A percentile compares a stretch with the other conserved stretches of the same genome.
phyloP scores from a whole-genome alignment of 2,888 invertebrate species.

The Eudemis profundana region DNA sequence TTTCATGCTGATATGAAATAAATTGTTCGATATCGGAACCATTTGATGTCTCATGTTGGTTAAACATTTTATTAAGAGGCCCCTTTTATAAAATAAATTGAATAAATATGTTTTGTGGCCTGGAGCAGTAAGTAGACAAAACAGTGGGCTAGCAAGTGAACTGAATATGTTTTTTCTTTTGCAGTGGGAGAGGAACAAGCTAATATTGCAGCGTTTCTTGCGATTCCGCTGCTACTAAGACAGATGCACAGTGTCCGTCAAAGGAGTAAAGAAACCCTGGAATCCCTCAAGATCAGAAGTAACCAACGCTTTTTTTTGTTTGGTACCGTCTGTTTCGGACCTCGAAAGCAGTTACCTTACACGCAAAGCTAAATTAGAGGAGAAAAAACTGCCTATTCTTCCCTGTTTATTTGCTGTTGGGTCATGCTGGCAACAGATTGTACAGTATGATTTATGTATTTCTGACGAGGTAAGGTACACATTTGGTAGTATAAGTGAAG shows the following conservation, averaged over 20 bases:
- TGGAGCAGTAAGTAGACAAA: too few relatives aligned
- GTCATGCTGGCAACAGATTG: slow-evolving; percentile 10
- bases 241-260: slow-evolving; percentile 23
- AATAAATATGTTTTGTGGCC: too few relatives aligned
- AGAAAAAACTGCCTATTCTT: slow-evolving; percentile 13
- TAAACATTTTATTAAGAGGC: too few relatives aligned
- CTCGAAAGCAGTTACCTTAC: not conserved
- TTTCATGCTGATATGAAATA: too few relatives aligned
- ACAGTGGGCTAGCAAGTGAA: too few relatives aligned
- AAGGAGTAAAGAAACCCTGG: slow-evolving; percentile 14
- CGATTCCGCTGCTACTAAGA: slow-evolving; percentile 23
- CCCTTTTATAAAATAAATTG: too few relatives aligned
- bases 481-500: slow-evolving; percentile 7
- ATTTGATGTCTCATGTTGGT: too few relatives aligned
- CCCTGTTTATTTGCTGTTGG: slow-evolving; percentile 9
- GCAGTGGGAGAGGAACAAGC: slow-evolving; percentile 24
- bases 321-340: slow-evolving; percentile 17
- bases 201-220: slow-evolving; percentile 11
- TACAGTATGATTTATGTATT: slow-evolving; percentile 15
- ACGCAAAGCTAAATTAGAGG: slow-evolving; percentile 3
- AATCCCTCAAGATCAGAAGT: slow-evolving; percentile 16
- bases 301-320: slow-evolving; percentile 17
- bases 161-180: not conserved
- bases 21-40: too few relatives aligned
- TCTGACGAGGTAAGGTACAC: slow-evolving; percentile 22